These are phyloP conservation scores for Laticauda laticaudata DNA, from an alignment of 2,113 vertebrate genomes.

Conservation along the genomic window DNA sequence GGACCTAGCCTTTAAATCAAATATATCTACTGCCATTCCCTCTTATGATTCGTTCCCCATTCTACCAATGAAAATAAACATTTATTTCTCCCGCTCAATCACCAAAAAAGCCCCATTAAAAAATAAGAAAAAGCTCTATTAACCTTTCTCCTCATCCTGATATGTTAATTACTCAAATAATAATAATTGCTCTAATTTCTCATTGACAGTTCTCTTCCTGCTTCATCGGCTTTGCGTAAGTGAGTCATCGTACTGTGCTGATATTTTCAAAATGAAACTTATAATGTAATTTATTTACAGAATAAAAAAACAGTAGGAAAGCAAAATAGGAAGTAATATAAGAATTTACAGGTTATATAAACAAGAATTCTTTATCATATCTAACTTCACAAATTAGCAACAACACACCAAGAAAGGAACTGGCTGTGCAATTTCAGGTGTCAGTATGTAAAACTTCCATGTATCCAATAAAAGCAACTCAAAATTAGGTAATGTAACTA, in stretches of 20 bases:
- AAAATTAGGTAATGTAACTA: not conserved
- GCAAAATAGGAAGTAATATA: not conserved
- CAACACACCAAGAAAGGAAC: not conserved
- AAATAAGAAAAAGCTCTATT: slow-evolving; percentile 49
- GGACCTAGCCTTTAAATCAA: slow-evolving; percentile 40
- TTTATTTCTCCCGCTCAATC: slow-evolving; percentile 28
- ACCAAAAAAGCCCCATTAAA: not conserved
- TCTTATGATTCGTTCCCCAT: slow-evolving; percentile 37
- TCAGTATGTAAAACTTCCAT: not conserved
- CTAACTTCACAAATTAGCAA: not conserved
- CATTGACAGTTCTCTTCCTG: slow-evolving; percentile 53
- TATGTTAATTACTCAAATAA: slow-evolving; percentile 65
- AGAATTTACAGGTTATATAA: not conserved
- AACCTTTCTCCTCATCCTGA: slow-evolving; percentile 70
- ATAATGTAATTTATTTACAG: accelerated
- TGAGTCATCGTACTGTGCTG: not conserved
- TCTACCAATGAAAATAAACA: slow-evolving; percentile 56
- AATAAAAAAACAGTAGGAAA: not conserved
- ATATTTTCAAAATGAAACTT: not conserved
- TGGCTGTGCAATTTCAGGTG: not conserved
- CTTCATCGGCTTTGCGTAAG: slow-evolving; percentile 31
- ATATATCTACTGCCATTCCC: slow-evolving; percentile 48
- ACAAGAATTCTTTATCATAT: not conserved
- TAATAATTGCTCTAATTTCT: slow-evolving; percentile 71
- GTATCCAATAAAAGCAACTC: not conserved